These are phyloP conservation scores for Agrenia bidenticulata DNA, from an alignment of 2,888 invertebrate species.

Conservation along the genomic window DNA sequence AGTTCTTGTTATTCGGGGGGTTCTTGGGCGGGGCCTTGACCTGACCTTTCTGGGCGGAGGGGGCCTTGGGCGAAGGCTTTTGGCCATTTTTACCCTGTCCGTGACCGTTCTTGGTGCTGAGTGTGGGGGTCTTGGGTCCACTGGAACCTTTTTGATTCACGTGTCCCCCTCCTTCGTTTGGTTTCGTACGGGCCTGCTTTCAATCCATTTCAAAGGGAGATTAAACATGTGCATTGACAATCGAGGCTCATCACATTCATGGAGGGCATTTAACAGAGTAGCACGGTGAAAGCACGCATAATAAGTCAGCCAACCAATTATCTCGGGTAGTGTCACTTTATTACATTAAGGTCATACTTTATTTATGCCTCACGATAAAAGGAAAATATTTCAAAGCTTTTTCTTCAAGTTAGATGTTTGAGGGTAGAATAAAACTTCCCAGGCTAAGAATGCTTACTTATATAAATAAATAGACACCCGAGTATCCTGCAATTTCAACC, in stretches of 20 bases:
- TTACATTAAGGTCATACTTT: no score
- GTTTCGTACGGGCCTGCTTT: slow-evolving; percentile 75
- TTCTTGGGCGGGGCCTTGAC: slow-evolving; percentile 65
- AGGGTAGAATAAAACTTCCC: no score
- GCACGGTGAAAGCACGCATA: neutral
- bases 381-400: no score
- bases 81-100: slow-evolving; percentile 55
- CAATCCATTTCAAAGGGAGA: slow-evolving; percentile 23
- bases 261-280: neutral
- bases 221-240: slow-evolving; percentile 4
- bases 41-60: slow-evolving; percentile 72
- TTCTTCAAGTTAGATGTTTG: no score
- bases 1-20: slow-evolving; percentile 60
- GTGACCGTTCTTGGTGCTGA: slow-evolving; percentile 50
- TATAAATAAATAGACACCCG: no score
- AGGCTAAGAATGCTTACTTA: no score
- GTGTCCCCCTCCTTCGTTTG: slow-evolving; percentile 73
- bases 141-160: slow-evolving; percentile 70
- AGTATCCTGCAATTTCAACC: no score
- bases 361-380: no score
- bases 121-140: slow-evolving; percentile 63
- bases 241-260: no score
- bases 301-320: neutral
- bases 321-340: no score
- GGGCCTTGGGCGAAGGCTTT: slow-evolving; percentile 66